phyloP scores from a whole-genome alignment of 2,888 invertebrate genomes.

The Agrotis segetum region DNA sequence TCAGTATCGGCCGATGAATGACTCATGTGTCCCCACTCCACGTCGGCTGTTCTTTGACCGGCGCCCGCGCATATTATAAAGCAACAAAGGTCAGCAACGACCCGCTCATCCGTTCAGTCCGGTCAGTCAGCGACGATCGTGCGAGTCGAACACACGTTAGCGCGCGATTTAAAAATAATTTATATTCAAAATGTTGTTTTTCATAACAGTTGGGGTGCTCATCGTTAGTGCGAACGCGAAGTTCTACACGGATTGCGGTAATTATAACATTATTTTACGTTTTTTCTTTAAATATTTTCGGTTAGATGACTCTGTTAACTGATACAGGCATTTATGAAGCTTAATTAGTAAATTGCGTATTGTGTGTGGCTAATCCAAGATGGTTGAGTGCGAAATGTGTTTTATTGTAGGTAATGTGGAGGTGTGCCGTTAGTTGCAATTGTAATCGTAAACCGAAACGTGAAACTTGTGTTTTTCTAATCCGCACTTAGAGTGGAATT shows the following conservation, averaged over 20 bases:
- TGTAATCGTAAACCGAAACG: conserved; percentile 3
- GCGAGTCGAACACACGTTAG: conserved; percentile 85
- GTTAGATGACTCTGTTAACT: conserved; percentile 22
- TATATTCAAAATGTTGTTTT: conserved; percentile 79
- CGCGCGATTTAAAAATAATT: conserved; percentile 75
- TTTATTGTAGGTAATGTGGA: conserved; percentile 19
- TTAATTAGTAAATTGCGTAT: conserved; percentile 61
- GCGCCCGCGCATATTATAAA: conserved; percentile 85
- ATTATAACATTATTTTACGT: conserved; percentile 55
- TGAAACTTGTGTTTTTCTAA: conserved; percentile 18
- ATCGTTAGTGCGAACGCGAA: conserved; percentile 84
- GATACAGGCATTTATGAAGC: conserved; percentile 30
- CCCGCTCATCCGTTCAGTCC: conserved; percentile 72
- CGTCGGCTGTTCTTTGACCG: conserved; percentile 79
- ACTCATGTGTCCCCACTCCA: conserved; percentile 53
- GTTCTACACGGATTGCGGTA: conserved; percentile 88
- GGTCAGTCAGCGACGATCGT: conserved; percentile 79
- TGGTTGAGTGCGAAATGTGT: conserved; percentile 24
- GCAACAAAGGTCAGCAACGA: conserved; percentile 82
- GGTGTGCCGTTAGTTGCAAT: conserved; percentile 14
- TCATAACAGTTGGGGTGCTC: conserved; percentile 75
- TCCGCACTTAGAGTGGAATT: background rate
- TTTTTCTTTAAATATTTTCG: conserved; percentile 3
- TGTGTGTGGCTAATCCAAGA: conserved; percentile 33
- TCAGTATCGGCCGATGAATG: conserved; percentile 7